Base-by-base conservation (phyloP, 2,888 invertebrate genomes). In the Mythimna ferrago region DNA sequence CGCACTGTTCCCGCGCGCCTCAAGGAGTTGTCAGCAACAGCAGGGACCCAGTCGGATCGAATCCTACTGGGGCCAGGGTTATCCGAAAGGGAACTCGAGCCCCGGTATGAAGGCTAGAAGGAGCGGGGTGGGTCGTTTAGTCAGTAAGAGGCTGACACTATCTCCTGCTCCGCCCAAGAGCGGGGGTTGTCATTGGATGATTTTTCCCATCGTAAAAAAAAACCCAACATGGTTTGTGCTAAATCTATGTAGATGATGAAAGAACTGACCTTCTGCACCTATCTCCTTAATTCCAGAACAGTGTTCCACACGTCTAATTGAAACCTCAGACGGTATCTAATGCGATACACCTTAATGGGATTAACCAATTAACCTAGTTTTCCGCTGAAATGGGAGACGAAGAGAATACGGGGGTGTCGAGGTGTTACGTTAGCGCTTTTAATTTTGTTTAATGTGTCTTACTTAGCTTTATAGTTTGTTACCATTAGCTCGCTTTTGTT, bases 361-460 rank as follows among this genome's bases (percentile, higher is more conserved):
- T 85, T 81, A 77, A 78, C 80, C 78, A 84, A 85, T 81, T 84
- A 81, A 66, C 84, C 82, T 76, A 80, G 82, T 76, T 76, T 80
- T 76, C 65, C 51, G 66, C 62, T 76, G 56, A 84, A 81, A 77
- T 69, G 61, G 57, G 70, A 63, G 63, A 77, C 44, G 58, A 1
- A 56, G 64, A 58, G 76, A 69, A 70, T 67, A 67, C 66, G 32
- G 44, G 51, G 69, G 48, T 61, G 41, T 19, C n/a, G 26, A 64
- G 69, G 77, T 57, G 80, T 54, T 56, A 57, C 57, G 51, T 57
- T 62, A 57, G 79, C 7, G 44, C 79, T 71, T 83, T 79, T 79
- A 60, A 82, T 82, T 81, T 68, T 77, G 38, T 78, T 57, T 57
- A 57, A 62, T 58, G 77, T 67, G 44, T 41, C 38, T 61, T 56